Evolutionary conservation across 1,140 invertebrate genomes (phyloP), one percentile per base, ranked within the genome.

Genomic region (Drosophila trapezifrons): DNA sequence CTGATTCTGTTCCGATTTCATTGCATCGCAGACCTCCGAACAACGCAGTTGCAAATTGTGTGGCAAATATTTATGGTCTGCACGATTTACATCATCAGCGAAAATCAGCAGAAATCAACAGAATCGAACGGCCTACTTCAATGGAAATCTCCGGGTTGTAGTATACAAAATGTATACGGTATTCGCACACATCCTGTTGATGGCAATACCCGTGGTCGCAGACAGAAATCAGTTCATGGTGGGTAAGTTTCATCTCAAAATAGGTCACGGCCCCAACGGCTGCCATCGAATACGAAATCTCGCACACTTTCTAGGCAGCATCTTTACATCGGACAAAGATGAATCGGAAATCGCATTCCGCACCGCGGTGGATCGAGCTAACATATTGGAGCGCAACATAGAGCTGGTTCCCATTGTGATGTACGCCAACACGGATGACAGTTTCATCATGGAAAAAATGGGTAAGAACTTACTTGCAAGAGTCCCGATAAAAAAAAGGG

Each of bases 341-440:
- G 92, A 93, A 54, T 80, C 92, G 60, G 92, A 93, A 89, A 90
- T 93, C 18, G 93, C 93, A 47, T 93, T 94, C 83, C 87, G 80
- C 42, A 91, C 92, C 10, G 93, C 93, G 3, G 86, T 93, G 20
- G 83, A 93, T 49, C 90, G 92, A 40, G 84, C 92, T n/a, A 94
- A 93, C 80, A 90, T 92, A 60, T 69, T 91, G 66, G 90, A 91
- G 43, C 63, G 81, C 12, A 91, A 80, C 46, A 91, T 92, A 51
- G 89, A 92, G 18, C 74, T 92, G 4, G 71, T 90, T 15, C 86
- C 92, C 3, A 62, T 91, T 57, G 87, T 93, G 25, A 63, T 79
- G 58, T 90, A 91, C 60, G 83, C 92, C 25, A 76, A 92, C 5
- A 80, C 82, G 1, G 87, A 82, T 40, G 93, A 93, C 42, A 93